A percentile compares a stretch with the other conserved stretches of the same genome.
phyloP scores from a whole-genome alignment of 2,113 vertebrate genomes.

The Caranx ignobilis region DNA sequence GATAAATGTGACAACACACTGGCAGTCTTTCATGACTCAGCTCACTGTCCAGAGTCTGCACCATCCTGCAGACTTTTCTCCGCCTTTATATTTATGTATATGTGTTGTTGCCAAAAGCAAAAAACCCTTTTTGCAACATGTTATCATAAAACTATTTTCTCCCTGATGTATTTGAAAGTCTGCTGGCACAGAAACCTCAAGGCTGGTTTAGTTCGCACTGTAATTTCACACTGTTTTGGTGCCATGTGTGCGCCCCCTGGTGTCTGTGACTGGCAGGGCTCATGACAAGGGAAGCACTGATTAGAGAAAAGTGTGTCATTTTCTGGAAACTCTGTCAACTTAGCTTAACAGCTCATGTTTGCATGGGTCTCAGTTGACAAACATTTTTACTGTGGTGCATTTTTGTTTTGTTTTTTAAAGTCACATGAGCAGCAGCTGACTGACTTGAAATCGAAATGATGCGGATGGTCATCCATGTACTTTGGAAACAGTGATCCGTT shows the following conservation, averaged over 20 bases:
- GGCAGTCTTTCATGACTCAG: neutral
- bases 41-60: neutral
- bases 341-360: neutral
- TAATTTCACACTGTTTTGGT: neutral
- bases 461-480: neutral
- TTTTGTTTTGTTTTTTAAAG: neutral
- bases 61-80: neutral
- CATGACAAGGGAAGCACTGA: constrained; percentile 41
- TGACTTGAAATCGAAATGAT: neutral
- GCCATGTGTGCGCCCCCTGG: constrained; percentile 45
- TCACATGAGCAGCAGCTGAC: neutral
- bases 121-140: constrained; percentile 3
- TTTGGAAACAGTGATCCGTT: neutral
- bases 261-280: constrained; percentile 10
- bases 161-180: neutral
- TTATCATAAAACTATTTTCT: neutral
- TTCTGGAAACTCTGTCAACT: constrained; percentile 18
- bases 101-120: neutral
- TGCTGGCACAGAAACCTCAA: neutral
- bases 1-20: constrained; percentile 2
- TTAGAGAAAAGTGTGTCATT: constrained; percentile 40
- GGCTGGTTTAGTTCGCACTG: neutral
- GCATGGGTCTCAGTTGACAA: too few relatives aligned
- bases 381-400: neutral
- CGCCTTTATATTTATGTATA: neutral